Conservation (phyloP, 23 tunicate genomes). For the Phallusia fumigata region DNA sequence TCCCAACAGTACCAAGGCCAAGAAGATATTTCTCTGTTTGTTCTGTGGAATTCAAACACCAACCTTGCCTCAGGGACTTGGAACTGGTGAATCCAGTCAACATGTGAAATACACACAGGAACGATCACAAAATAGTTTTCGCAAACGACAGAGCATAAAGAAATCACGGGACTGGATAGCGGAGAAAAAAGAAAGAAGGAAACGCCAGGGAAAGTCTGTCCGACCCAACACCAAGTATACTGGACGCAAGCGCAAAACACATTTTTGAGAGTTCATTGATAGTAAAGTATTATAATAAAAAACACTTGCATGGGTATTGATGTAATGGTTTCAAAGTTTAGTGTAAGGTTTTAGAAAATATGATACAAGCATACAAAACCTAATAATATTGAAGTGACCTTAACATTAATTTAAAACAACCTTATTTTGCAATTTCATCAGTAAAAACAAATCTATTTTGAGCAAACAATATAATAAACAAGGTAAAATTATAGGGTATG, state of each 20-base stretch:
- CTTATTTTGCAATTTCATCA: too few relatives aligned
- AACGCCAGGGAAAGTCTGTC: conserved; percentile 69
- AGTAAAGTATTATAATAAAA: too few relatives aligned
- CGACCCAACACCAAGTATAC: conserved; percentile 79
- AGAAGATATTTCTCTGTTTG: conserved; percentile 94
- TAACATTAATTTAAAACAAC: too few relatives aligned
- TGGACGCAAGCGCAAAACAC: conserved; percentile 88
- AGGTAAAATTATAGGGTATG: neutral
- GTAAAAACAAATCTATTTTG: too few relatives aligned
- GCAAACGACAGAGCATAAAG: conserved; percentile 28
- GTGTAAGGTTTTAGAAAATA: too few relatives aligned
- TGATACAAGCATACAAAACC: too few relatives aligned
- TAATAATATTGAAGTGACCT: too few relatives aligned
- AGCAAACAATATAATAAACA: too few relatives aligned
- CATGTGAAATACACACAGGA: conserved; percentile 36
- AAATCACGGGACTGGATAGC: conserved; percentile 78
- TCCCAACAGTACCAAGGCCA: conserved; percentile 97
- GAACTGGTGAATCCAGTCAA: conserved; percentile 10
- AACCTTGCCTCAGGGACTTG: conserved; percentile 70
- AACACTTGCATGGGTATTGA: too few relatives aligned
- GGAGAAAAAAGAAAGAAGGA: conserved; percentile 80
- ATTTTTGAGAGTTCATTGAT: conserved; percentile 27
- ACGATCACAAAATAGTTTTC: conserved; percentile 15
- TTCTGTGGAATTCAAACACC: conserved; percentile 74
- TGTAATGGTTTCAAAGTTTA: too few relatives aligned